These are phyloP conservation scores for Hippopotamyrus pictus DNA, from an alignment of 2,797 vertebrate genomes.

Conservation along the genomic window DNA sequence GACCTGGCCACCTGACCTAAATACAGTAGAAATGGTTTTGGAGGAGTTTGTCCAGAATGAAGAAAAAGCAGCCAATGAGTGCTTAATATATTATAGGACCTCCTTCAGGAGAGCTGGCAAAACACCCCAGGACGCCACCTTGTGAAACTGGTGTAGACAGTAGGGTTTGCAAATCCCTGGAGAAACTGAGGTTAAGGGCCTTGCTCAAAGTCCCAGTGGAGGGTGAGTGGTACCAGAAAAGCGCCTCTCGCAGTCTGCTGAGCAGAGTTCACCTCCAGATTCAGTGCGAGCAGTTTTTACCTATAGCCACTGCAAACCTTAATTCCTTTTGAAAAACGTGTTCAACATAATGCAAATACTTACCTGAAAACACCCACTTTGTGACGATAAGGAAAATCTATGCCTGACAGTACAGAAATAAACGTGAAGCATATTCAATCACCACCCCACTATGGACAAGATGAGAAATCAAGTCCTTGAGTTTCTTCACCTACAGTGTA, in stretches of 20 bases:
- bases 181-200: neutral
- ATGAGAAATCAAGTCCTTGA: neutral
- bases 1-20: neutral
- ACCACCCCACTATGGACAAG: neutral
- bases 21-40: neutral
- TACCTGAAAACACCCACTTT: neutral
- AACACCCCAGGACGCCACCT: neutral
- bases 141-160: neutral
- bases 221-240: neutral
- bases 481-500: neutral
- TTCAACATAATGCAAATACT: neutral
- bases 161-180: neutral
- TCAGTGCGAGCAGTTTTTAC: neutral
- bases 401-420: neutral
- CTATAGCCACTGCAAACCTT: neutral
- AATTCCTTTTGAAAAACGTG: neutral
- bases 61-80: neutral
- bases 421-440: neutral
- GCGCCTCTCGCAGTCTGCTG: neutral
- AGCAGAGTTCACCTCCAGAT: neutral
- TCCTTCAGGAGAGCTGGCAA: neutral
- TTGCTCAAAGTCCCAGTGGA: neutral
- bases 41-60: neutral
- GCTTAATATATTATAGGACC: neutral
- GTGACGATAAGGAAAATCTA: neutral